A percentile compares a stretch with the other conserved stretches of the same genome.
phyloP scores from a whole-genome alignment of 2,797 vertebrate genomes.

The Morus bassanus region DNA sequence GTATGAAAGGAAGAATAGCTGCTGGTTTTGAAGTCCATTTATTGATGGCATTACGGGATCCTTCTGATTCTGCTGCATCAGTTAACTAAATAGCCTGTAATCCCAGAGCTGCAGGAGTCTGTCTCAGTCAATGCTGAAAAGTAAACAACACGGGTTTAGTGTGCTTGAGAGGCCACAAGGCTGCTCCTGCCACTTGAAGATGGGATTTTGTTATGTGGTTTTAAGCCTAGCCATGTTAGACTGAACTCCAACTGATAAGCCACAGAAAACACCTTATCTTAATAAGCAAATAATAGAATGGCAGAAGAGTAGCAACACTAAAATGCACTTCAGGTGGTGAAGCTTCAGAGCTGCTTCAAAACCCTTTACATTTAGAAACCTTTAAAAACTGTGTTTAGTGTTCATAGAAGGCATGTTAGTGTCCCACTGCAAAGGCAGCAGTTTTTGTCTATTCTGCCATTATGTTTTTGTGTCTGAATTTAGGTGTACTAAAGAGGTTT shows the following conservation, averaged over 20 bases:
- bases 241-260: not conserved
- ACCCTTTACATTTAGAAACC: not conserved
- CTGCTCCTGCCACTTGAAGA: not conserved
- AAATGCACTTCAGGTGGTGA: not conserved
- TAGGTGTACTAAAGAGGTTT: not conserved
- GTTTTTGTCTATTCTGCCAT: not conserved
- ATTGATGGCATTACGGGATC: not conserved
- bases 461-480: not conserved
- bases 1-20: not conserved
- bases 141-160: not conserved
- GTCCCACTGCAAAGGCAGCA: not conserved
- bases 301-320: not conserved
- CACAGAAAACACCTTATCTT: not conserved
- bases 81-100: slow-evolving; percentile 8
- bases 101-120: not conserved
- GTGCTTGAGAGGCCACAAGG: not conserved
- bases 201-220: not conserved
- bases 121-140: not conserved
- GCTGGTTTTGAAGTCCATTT: not conserved
- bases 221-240: not conserved
- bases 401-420: not conserved
- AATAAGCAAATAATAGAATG: not conserved
- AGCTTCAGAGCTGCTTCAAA: not conserved
- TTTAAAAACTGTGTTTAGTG: not conserved
- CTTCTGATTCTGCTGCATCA: slow-evolving; percentile 1